Conservation (phyloP, 2,797 vertebrate genomes). For the Tenualosa thibaudeaui region DNA sequence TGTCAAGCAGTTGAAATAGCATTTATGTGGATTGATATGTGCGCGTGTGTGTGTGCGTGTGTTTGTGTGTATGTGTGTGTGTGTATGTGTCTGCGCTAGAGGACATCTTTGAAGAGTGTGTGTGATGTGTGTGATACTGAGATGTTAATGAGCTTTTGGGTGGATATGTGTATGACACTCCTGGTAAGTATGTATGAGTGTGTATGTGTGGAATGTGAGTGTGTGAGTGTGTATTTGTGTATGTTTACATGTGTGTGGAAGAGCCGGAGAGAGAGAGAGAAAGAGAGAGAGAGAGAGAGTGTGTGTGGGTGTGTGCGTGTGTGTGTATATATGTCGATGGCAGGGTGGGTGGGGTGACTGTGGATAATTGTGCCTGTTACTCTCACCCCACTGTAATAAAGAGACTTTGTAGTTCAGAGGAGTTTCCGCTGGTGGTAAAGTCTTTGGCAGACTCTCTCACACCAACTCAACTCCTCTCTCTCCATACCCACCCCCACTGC, state of each 20-base stretch:
- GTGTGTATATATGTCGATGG: slow-evolving; percentile 15
- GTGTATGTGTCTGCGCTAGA: background rate
- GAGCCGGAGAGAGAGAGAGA: background rate
- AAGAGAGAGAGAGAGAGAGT: background rate
- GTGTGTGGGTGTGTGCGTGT: slow-evolving; percentile 3
- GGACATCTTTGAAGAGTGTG: background rate
- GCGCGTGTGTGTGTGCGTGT: background rate
- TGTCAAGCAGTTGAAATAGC: slow-evolving; percentile 18
- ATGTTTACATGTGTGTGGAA: background rate
- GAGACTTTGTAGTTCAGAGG: slow-evolving; percentile 48
- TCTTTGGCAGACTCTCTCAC: slow-evolving; percentile 20
- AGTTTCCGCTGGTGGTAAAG: slow-evolving; percentile 29
- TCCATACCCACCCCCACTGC: background rate
- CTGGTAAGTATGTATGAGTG: background rate
- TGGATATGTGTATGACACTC: background rate
- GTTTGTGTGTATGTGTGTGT: background rate
- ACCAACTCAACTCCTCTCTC: slow-evolving; percentile 15
- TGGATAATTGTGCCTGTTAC: slow-evolving; percentile 53
- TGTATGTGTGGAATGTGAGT: background rate
- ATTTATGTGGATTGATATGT: background rate
- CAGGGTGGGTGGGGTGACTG: background rate
- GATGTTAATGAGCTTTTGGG: background rate
- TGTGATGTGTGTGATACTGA: background rate
- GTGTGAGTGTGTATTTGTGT: background rate
- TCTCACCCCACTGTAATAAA: slow-evolving; percentile 50